phyloP scores from a whole-genome alignment of 2,113 vertebrate genomes.

The Peromyscus californicus region DNA sequence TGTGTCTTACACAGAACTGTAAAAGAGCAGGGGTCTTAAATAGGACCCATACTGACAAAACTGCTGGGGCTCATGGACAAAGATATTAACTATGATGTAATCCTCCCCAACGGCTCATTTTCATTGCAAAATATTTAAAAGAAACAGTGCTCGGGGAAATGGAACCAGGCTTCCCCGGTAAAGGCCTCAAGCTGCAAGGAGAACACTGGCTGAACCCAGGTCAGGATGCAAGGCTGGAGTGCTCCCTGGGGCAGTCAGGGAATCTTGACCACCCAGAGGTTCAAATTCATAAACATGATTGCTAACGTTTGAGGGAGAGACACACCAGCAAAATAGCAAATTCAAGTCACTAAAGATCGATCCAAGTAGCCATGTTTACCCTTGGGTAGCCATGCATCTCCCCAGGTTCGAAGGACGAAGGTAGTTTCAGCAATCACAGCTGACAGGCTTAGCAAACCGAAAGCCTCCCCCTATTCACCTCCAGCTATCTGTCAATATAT shows the following conservation, averaged over 20 bases:
- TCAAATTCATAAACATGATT: background rate
- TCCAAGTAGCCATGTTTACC: background rate
- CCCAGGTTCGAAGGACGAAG: background rate
- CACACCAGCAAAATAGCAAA: background rate
- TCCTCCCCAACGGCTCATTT: constrained; percentile 55
- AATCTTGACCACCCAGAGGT: background rate
- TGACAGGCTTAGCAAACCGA: background rate
- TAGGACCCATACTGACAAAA: constrained; percentile 6
- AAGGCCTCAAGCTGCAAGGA: background rate
- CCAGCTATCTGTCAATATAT: constrained; percentile 8
- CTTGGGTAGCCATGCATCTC: background rate
- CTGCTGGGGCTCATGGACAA: background rate
- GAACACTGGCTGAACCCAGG: background rate
- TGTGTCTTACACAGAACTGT: background rate
- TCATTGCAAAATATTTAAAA: constrained; percentile 35
- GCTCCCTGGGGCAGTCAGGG: constrained; percentile 11
- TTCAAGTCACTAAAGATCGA: background rate
- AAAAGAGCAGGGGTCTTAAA: background rate
- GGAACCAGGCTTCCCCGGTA: background rate
- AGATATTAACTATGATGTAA: background rate
- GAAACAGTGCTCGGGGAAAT: constrained; percentile 7
- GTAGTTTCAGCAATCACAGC: background rate
- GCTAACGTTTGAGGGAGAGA: background rate
- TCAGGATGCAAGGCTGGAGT: background rate
- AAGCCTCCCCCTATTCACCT: background rate